Conservation (phyloP, 2,797 vertebrate species). For the Anguilla pacifica region DNA sequence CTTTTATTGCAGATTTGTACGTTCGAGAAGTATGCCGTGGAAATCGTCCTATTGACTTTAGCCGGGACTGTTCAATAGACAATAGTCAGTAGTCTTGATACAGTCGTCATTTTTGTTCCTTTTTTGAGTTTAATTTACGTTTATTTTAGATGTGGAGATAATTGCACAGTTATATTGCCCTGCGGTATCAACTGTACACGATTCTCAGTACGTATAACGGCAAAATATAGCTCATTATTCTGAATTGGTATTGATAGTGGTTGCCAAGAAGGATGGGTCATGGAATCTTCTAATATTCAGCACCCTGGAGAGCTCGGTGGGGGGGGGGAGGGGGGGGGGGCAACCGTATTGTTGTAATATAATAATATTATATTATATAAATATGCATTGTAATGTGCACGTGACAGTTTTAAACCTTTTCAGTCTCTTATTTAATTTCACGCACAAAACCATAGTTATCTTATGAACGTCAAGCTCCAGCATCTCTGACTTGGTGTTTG, state of each 20-base stretch:
- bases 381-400: too few species aligned
- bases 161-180: neutral
- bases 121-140: neutral
- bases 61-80: neutral
- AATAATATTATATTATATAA: too few species aligned
- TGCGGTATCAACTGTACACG: neutral
- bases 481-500: too few species aligned
- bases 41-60: neutral
- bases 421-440: too few species aligned
- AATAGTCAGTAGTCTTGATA: neutral
- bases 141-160: neutral
- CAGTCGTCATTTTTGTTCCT: neutral
- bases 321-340: neutral
- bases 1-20: neutral
- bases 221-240: neutral
- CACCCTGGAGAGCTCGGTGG: conserved; percentile 56
- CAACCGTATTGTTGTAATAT: too few species aligned
- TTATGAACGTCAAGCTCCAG: too few species aligned
- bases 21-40: neutral
- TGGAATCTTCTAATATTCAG: conserved; percentile 43
- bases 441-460: too few species aligned
- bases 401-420: too few species aligned
- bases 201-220: neutral
- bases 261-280: neutral
- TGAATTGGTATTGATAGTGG: neutral